These are phyloP conservation scores for Falco punctatus DNA, from an alignment of 2,113 vertebrate genomes.

Conservation along the genomic window DNA sequence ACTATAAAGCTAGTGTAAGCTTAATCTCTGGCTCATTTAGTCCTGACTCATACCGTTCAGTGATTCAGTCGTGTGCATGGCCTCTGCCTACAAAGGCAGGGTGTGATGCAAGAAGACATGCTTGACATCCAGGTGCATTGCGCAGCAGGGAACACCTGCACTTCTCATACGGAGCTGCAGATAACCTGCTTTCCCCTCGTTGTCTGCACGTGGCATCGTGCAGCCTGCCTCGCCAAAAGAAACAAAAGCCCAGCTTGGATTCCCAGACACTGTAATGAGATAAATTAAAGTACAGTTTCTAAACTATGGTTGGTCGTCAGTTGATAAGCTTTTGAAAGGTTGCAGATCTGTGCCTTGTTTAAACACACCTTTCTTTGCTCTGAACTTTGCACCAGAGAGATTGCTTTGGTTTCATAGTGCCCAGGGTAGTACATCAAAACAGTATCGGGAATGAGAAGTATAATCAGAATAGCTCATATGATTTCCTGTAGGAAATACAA, in stretches of 20 bases:
- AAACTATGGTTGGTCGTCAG: not conserved
- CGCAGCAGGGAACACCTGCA: not conserved
- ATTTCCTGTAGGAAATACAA: not conserved
- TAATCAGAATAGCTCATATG: not conserved
- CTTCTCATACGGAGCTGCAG: not conserved
- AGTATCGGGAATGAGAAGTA: not conserved
- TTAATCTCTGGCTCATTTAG: not conserved
- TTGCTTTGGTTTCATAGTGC: not conserved
- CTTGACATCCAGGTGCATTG: not conserved
- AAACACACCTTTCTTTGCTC: constrained; percentile 42
- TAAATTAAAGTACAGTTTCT: not conserved
- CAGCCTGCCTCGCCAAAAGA: not conserved
- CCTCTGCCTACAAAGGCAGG: not conserved
- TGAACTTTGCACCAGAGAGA: constrained; percentile 45
- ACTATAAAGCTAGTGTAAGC: not conserved
- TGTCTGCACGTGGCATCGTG: fast-evolving
- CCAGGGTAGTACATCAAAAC: not conserved
- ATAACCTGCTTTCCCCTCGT: not conserved
- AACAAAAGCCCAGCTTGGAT: not conserved
- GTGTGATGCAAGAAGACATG: not conserved
- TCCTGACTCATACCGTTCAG: not conserved
- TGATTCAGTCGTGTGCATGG: not conserved
- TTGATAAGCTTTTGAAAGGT: not conserved
- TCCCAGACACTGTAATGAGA: not conserved
- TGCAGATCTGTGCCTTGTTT: not conserved